Evolutionary conservation across 1,140 invertebrate species (phyloP).

Genomic region (Drosophila grimshawi): DNA sequence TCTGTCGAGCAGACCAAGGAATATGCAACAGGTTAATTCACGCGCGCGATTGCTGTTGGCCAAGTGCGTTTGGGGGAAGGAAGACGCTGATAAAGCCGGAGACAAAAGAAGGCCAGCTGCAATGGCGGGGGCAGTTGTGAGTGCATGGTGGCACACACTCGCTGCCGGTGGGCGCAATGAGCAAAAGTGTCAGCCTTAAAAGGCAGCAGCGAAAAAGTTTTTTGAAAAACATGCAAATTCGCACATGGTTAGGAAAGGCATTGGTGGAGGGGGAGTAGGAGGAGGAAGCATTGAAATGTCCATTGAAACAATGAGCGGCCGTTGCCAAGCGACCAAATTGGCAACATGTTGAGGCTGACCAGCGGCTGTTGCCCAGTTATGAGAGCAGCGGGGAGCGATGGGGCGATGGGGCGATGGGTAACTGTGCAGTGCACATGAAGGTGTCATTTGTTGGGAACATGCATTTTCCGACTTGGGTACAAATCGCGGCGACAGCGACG

Average conservation of each 20-base stretch:
- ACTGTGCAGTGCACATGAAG: conserved; percentile 67
- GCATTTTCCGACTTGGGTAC: conserved; percentile 75
- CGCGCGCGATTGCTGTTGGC: conserved; percentile 38
- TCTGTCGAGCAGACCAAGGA: conserved; percentile 8
- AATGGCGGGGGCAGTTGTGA: background rate
- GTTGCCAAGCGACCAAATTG: conserved; percentile 61
- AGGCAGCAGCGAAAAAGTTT: conserved; percentile 64
- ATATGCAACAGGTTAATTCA: conserved; percentile 74
- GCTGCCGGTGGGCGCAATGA: conserved; percentile 53
- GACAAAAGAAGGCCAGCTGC: conserved; percentile 18
- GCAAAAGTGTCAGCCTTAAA: conserved; percentile 73
- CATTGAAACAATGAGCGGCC: conserved; percentile 64
- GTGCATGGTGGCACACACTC: conserved; percentile 4
- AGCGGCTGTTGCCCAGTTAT: conserved; percentile 47
- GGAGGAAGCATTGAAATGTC: conserved; percentile 73
- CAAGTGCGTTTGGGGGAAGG: conserved; percentile 38
- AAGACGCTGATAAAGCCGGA: background rate
- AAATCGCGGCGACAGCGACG: conserved; percentile 63
- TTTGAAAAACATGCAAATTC: conserved; percentile 65
- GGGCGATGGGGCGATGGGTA: background rate
- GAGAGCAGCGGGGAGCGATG: conserved; percentile 18
- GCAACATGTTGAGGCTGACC: conserved; percentile 58
- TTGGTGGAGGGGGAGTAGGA: background rate
- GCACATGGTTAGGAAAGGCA: conserved; percentile 29
- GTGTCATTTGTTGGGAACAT: conserved; percentile 81